Base-by-base conservation (phyloP, 2,888 invertebrate species). In the Ceriagrion tenellum region DNA sequence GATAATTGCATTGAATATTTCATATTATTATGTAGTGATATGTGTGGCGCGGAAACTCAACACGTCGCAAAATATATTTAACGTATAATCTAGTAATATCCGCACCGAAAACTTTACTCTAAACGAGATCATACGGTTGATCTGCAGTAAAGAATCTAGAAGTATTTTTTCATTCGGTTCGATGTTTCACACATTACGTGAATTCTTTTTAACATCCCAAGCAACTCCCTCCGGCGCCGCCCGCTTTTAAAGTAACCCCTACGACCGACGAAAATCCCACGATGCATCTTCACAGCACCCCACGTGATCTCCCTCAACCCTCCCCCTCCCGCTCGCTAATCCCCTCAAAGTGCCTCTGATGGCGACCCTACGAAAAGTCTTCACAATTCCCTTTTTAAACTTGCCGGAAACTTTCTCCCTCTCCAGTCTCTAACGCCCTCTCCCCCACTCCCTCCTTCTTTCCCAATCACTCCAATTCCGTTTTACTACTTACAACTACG, bases 401-500 rank as follows among this genome's bases (percentile, higher is more conserved):
- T 93, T 93, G 23, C 93, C 69, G 40, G 47, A 93, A 93, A 93
- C 93, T 93, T 93, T 93, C 93, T 93, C 47, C 16, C 26, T 23
- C n/a, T n/a, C n/a, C n/a, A n/a, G n/a, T n/a, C n/a, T n/a, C n/a
- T n/a, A n/a, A n/a, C n/a, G n/a, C n/a, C n/a, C n/a, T n/a, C 47
- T 8, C 2, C 47, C 47, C 47, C 63, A 18, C 59, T 12, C 63
- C 12, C 26, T 55, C 69, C 56, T 81, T 35, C 81, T 81, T 93
- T 93, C 47, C 74, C 93, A 93, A 93, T 93, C 93, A 74, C 93
- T 93, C 69, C 93, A 69, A 93, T 74, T 93, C 69, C 74, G 30
- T 69, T 69, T 69, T 47, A 93, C 63, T 69, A 69, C 69, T 81
- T 30, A 63, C 91, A 63, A 69, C 69, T 47, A 89, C 47, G 47